phyloP scores from a whole-genome alignment of 1,140 invertebrate species.

The Sminthurides bifidus region DNA sequence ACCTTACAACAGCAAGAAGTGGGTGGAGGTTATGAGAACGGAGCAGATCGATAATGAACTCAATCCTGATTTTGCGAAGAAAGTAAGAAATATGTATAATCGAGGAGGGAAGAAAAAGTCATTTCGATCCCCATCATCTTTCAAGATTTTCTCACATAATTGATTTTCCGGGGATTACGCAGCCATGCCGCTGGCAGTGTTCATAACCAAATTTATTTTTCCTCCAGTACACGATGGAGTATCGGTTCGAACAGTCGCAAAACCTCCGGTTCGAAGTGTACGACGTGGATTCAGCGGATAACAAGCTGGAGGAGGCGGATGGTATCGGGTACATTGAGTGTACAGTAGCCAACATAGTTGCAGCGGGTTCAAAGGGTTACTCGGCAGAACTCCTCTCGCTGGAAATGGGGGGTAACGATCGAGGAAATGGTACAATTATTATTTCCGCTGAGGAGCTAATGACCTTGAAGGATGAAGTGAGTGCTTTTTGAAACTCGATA shows the following conservation, averaged over 20 bases:
- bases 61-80: constrained; percentile 45
- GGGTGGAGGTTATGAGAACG: constrained; percentile 45
- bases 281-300: constrained; percentile 37
- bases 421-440: constrained; percentile 19
- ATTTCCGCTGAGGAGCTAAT: constrained; percentile 23
- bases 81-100: background rate
- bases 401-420: background rate
- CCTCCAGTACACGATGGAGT: constrained; percentile 30
- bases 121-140: background rate
- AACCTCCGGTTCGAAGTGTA: constrained; percentile 42
- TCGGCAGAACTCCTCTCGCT: background rate
- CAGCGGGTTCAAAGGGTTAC: constrained; percentile 26
- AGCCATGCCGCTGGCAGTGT: no score
- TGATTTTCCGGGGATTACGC: background rate
- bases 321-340: constrained; percentile 45
- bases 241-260: constrained; percentile 42
- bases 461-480: constrained; percentile 25
- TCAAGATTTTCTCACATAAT: background rate
- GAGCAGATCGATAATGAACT: constrained; percentile 46
- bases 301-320: constrained; percentile 43
- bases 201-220: background rate
- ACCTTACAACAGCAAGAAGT: constrained; percentile 38
- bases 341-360: constrained; percentile 42
- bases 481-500: background rate
- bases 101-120: no score